A percentile compares a stretch with the other conserved stretches of the same genome.
Conservation (phyloP, 2,113 vertebrate genomes). For the Chionodraco myersi region DNA sequence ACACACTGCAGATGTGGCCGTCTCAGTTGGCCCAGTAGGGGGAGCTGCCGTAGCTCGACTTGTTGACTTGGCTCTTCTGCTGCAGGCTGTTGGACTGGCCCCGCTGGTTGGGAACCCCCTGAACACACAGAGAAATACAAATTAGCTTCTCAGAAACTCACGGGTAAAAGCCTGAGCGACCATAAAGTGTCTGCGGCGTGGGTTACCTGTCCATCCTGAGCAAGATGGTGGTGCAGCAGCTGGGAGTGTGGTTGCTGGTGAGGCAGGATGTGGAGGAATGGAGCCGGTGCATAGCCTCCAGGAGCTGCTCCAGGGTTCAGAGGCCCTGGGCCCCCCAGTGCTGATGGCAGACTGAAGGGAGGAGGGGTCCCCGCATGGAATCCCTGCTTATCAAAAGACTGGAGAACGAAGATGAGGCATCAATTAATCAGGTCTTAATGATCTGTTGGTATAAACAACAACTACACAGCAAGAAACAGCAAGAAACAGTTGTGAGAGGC, state of each 20-base stretch:
- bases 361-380: constrained; percentile 93
- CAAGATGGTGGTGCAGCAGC: constrained; percentile 97
- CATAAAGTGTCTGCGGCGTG: neutral
- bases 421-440: neutral
- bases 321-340: constrained; percentile 93
- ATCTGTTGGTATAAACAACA: neutral
- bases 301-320: constrained; percentile 94
- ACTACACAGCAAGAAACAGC: neutral
- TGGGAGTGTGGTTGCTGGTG: constrained; percentile 98
- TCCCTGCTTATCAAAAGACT: constrained; percentile 92
- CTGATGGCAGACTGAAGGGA: constrained; percentile 97
- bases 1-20: neutral
- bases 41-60: constrained; percentile 97
- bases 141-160: neutral
- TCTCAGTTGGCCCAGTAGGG: constrained; percentile 96
- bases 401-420: constrained; percentile 15
- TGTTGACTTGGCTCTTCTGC: constrained; percentile 98
- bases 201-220: constrained; percentile 96
- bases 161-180: neutral
- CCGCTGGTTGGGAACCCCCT: constrained; percentile 93
- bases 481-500: constrained; percentile 37
- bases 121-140: constrained; percentile 2
- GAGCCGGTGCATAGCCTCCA: constrained; percentile 93
- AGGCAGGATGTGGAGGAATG: constrained; percentile 97
- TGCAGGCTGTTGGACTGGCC: constrained; percentile 96